These are phyloP conservation scores for Phaethornis superciliosus DNA, from an alignment of 2,113 vertebrate species.

Conservation along the genomic window DNA sequence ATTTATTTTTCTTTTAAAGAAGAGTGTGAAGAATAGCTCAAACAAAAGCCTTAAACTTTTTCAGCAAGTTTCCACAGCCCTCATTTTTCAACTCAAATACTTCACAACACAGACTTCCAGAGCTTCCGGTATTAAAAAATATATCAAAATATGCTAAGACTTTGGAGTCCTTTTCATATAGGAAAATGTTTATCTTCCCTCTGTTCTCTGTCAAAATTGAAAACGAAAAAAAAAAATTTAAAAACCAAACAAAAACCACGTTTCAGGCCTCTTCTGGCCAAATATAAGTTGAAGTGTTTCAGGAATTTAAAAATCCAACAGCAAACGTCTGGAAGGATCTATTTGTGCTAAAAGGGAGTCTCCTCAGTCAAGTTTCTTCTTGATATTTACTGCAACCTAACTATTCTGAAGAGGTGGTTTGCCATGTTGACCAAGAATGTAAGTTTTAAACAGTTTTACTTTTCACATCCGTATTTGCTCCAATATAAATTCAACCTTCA, in stretches of 20 bases:
- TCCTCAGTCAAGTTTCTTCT: neutral
- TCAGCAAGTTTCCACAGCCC: neutral
- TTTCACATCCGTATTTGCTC: neutral
- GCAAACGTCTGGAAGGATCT: neutral
- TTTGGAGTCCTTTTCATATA: rapidly evolving
- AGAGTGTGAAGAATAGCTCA: neutral
- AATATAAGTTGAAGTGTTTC: neutral
- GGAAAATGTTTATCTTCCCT: neutral
- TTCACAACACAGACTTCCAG: neutral
- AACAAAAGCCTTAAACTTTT: neutral
- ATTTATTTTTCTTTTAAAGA: neutral
- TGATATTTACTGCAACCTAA: neutral
- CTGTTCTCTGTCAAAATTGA: neutral
- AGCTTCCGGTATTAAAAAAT: neutral
- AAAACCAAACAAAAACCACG: no score
- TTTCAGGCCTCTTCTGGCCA: neutral
- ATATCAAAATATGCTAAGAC: neutral
- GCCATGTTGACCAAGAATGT: neutral
- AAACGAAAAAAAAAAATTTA: neutral
- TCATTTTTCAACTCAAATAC: neutral
- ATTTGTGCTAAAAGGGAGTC: neutral
- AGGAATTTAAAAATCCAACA: neutral
- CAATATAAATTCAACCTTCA: neutral
- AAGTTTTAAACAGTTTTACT: neutral
- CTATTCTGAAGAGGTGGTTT: neutral